phyloP scores from a whole-genome alignment of 2,113 vertebrate genomes.

The Platysternon megacephalum region DNA sequence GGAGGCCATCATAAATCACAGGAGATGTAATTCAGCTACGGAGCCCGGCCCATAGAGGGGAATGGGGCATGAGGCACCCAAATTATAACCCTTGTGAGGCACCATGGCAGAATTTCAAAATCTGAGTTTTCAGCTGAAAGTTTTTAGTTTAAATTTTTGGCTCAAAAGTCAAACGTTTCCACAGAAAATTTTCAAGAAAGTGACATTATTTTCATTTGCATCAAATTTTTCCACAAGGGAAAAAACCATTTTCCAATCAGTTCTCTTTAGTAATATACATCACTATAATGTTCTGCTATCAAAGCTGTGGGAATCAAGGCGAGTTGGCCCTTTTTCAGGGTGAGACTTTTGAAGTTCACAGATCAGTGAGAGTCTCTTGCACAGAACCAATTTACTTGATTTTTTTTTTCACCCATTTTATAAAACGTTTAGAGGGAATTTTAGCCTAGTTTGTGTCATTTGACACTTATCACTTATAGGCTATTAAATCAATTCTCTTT shows the following conservation, averaged over 20 bases:
- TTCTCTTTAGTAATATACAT: neutral
- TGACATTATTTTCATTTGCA: neutral
- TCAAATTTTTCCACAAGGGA: neutral
- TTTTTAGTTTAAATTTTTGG: neutral
- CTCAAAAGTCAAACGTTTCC: neutral
- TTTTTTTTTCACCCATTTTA: neutral
- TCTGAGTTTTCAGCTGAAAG: neutral
- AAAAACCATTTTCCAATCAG: neutral
- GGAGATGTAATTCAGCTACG: neutral
- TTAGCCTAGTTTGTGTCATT: neutral
- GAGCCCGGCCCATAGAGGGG: neutral
- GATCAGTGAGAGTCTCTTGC: neutral
- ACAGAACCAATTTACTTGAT: conserved; percentile 4
- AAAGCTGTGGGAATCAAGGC: neutral
- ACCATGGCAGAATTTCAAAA: neutral
- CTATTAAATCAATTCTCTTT: neutral
- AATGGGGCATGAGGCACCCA: neutral
- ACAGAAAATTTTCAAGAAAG: neutral
- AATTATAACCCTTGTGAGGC: neutral
- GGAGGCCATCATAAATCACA: neutral
- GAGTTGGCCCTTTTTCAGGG: neutral
- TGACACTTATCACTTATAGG: neutral
- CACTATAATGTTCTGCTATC: neutral
- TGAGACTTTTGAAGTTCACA: neutral
- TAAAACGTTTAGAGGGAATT: neutral